Percentiles rank a stretch among this genome's conserved stretches.
Conservation (phyloP, 2,888 invertebrate species). For the Nezara viridula region DNA sequence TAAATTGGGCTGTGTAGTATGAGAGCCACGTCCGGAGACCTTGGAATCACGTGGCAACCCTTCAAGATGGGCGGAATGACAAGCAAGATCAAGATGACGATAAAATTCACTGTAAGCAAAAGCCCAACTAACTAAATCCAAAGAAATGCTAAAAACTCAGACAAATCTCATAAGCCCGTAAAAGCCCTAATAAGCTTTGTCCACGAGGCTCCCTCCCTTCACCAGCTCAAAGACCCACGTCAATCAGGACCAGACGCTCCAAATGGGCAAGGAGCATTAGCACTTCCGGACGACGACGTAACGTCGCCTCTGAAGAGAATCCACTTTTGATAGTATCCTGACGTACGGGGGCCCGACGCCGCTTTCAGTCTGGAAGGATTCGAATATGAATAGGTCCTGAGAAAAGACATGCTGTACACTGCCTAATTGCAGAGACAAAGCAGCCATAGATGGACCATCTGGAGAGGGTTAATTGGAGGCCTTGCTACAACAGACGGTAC, state of each 20-base stretch:
- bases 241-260: neutral
- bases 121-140: neutral
- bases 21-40: slow-evolving; percentile 2
- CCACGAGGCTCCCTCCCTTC: neutral
- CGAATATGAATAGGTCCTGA: neutral
- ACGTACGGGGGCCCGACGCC: neutral
- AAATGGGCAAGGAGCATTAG: slow-evolving; percentile 18
- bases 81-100: neutral
- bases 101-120: neutral
- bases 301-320: slow-evolving; percentile 2
- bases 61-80: neutral
- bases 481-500: neutral
- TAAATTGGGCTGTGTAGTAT: slow-evolving; percentile 17
- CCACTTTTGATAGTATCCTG: neutral
- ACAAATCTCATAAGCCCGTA: slow-evolving; percentile 25
- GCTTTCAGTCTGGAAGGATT: neutral
- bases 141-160: slow-evolving; percentile 28
- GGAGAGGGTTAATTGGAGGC: neutral
- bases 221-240: slow-evolving; percentile 13
- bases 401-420: neutral
- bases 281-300: neutral
- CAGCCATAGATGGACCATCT: slow-evolving; percentile 36
- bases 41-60: neutral
- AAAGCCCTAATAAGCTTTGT: slow-evolving; percentile 27
- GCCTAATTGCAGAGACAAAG: neutral